Percentiles rank a stretch among this genome's conserved stretches.
phyloP scores from a whole-genome alignment of 2,888 invertebrate species.

The Cancer borealis region DNA sequence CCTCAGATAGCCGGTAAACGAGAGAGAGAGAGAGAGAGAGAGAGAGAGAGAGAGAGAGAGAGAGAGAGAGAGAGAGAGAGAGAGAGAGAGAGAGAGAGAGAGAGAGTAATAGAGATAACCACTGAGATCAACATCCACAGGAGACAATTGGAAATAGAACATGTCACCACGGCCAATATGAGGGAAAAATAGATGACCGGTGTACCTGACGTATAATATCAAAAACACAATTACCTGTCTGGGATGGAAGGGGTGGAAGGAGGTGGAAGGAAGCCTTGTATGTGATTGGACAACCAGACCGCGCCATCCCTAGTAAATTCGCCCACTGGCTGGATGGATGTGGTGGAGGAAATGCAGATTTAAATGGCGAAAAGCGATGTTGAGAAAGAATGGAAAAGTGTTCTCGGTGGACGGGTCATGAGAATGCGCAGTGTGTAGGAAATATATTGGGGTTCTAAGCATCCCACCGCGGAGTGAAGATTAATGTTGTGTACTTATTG shows the following conservation, averaged over 20 bases:
- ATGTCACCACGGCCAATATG: neutral
- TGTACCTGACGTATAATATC: neutral
- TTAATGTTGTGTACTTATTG: neutral
- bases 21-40: too few relatives aligned
- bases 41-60: too few relatives aligned
- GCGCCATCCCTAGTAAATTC: neutral
- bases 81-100: too few relatives aligned
- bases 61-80: too few relatives aligned
- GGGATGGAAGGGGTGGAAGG: neutral
- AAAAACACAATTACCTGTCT: neutral
- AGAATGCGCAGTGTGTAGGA: neutral
- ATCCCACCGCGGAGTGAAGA: neutral
- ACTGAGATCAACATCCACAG: neutral
- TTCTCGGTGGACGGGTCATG: neutral
- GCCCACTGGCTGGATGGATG: neutral
- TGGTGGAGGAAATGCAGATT: neutral
- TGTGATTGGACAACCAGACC: neutral
- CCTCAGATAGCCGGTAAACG: neutral
- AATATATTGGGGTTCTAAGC: neutral
- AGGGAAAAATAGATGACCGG: neutral
- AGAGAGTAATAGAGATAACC: too few relatives aligned
- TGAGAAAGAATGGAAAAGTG: neutral
- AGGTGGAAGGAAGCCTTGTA: neutral
- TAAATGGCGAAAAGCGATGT: slow-evolving; percentile 7
- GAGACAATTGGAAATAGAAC: neutral